These are phyloP conservation scores for Ophion costatus DNA, from an alignment of 2,888 invertebrate species.

Conservation along the genomic window DNA sequence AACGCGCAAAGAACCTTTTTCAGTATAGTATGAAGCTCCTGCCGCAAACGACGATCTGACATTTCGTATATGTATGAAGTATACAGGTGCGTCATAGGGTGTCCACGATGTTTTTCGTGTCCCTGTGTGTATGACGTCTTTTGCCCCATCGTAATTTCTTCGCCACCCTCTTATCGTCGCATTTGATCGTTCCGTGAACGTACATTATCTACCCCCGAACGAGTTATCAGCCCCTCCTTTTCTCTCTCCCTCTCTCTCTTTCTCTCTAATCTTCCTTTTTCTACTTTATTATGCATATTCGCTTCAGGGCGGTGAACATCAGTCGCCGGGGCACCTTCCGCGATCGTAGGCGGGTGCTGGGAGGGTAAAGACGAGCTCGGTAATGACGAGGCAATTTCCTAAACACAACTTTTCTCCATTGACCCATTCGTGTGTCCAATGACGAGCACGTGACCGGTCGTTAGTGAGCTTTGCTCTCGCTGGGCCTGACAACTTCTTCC, in stretches of 20 bases:
- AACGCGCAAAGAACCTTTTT: slow-evolving; percentile 19
- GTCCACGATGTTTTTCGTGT: slow-evolving; percentile 38
- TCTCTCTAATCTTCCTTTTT: slow-evolving; percentile 62
- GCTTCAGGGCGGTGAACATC: slow-evolving; percentile 13
- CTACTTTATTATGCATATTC: slow-evolving; percentile 27
- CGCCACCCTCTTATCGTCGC: slow-evolving; percentile 64
- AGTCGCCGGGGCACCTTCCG: slow-evolving; percentile 3
- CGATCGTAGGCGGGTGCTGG: slow-evolving; percentile 35
- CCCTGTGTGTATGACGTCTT: slow-evolving; percentile 55
- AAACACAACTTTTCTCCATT: slow-evolving; percentile 80
- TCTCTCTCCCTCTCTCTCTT: slow-evolving; percentile 43
- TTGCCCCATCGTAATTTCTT: slow-evolving; percentile 66
- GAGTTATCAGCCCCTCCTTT: slow-evolving; percentile 35
- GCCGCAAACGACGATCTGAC: slow-evolving; percentile 30
- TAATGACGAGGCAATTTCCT: slow-evolving; percentile 81
- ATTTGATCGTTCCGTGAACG: slow-evolving; percentile 62
- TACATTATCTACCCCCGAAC: slow-evolving; percentile 55
- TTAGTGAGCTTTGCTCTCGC: slow-evolving; percentile 69
- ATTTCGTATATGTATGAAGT: slow-evolving; percentile 26
- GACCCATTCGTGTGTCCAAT: slow-evolving; percentile 70
- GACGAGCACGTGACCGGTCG: slow-evolving; percentile 76
- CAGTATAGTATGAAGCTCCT: slow-evolving; percentile 11
- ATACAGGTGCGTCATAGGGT: slow-evolving; percentile 35
- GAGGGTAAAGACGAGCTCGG: too few relatives aligned
- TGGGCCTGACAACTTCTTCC: slow-evolving; percentile 45